phyloP scores from a whole-genome alignment of 2,113 vertebrate genomes.

The Chaetorhynchus papuensis region DNA sequence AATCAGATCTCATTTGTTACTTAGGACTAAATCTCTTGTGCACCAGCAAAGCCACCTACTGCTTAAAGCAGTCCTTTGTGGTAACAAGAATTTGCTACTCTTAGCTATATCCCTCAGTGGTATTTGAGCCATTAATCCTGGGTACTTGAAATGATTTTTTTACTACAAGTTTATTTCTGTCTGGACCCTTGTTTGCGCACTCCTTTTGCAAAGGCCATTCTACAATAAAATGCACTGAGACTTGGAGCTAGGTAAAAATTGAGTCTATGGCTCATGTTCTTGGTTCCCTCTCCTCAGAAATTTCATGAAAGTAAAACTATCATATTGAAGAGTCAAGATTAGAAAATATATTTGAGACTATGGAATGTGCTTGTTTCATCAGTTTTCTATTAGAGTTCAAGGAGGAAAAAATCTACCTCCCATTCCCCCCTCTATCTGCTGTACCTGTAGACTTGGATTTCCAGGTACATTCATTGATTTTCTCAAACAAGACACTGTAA shows the following conservation, averaged over 20 bases:
- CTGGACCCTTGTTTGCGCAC: background rate
- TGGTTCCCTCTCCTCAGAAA: background rate
- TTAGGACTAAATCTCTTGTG: conserved; percentile 11
- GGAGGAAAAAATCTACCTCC: background rate
- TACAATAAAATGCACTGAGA: background rate
- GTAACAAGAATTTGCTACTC: background rate
- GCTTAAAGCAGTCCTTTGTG: background rate
- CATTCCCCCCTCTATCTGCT: background rate
- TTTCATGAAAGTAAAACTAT: background rate
- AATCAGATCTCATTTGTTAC: conserved; percentile 27
- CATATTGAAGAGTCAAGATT: background rate
- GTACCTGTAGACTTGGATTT: background rate
- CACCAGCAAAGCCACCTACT: background rate
- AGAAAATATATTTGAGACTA: background rate
- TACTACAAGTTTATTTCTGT: background rate
- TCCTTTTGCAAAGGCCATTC: background rate
- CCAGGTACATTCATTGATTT: background rate
- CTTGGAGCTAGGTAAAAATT: background rate
- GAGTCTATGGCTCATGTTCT: background rate
- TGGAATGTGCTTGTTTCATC: background rate
- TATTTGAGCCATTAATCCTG: background rate
- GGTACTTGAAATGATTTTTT: background rate
- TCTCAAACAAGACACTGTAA: background rate
- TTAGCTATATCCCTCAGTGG: background rate
- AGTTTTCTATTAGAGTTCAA: background rate